Conservation (phyloP, 1,140 invertebrate genomes). For the Nephila pilipes region DNA sequence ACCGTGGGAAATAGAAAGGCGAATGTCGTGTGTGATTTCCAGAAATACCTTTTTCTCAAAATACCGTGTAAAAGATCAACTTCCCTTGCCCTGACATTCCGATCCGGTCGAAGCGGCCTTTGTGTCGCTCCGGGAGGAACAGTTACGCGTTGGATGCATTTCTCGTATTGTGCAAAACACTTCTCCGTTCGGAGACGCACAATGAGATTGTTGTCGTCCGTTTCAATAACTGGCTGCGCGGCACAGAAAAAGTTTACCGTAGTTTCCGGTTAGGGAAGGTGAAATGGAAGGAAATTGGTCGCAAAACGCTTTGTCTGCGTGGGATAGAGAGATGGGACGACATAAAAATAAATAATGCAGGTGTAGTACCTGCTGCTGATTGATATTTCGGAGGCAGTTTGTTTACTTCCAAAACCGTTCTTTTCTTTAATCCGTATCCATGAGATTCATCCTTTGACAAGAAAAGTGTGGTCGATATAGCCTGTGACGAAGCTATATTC, state of each 20-base stretch:
- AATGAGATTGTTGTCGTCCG: background rate
- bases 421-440: no score
- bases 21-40: slow-evolving; percentile 18
- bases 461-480: no score
- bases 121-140: background rate
- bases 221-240: background rate
- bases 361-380: no score
- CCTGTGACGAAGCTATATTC: no score
- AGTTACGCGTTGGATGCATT: slow-evolving; percentile 20
- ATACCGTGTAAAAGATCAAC: slow-evolving; percentile 12
- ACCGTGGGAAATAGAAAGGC: slow-evolving; percentile 32
- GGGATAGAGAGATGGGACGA: background rate
- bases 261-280: background rate
- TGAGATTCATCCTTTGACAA: no score
- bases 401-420: no score
- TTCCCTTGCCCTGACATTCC: slow-evolving; percentile 37
- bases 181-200: background rate
- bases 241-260: background rate
- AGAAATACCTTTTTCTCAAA: slow-evolving; percentile 56
- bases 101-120: background rate
- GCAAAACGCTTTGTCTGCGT: background rate
- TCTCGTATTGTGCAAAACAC: slow-evolving; percentile 35
- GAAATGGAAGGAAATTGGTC: background rate
- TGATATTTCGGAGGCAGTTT: no score
- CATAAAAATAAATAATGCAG: no score